These are phyloP conservation scores for Ischnus inquisitorius DNA, from an alignment of 2,888 invertebrate species.

Conservation along the genomic window DNA sequence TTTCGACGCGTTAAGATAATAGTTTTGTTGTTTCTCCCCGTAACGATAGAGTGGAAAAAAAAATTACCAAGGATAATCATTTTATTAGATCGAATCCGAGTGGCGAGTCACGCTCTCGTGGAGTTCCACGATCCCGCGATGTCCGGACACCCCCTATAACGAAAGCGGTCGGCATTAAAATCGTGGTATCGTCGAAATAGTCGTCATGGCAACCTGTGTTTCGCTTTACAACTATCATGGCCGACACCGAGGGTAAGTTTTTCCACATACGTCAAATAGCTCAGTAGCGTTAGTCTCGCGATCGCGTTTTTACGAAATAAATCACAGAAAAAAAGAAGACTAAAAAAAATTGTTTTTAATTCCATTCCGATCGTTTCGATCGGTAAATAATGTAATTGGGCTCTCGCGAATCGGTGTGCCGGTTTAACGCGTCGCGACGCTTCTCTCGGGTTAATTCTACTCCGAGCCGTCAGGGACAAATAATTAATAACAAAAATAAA, in stretches of 20 bases:
- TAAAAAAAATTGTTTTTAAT: constrained; percentile 4
- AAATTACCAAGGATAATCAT: constrained; percentile 53
- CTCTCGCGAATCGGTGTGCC: constrained; percentile 7
- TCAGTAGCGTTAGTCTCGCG: constrained; percentile 48
- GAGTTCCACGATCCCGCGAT: constrained; percentile 12
- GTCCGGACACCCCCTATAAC: constrained; percentile 32
- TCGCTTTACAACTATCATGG: constrained; percentile 81
- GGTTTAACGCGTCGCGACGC: constrained; percentile 65
- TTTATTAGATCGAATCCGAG: constrained; percentile 64
- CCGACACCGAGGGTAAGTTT: constrained; percentile 82
- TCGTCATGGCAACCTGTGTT: constrained; percentile 79
- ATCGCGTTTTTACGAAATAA: constrained; percentile 43
- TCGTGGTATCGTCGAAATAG: constrained; percentile 48
- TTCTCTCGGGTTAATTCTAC: constrained; percentile 37
- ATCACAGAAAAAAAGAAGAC: constrained; percentile 15
- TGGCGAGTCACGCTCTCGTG: constrained; percentile 3
- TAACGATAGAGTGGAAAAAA: constrained; percentile 1
- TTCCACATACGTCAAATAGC: constrained; percentile 74
- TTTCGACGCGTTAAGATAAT: neutral
- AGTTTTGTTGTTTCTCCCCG: neutral
- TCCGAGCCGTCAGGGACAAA: constrained; percentile 9
- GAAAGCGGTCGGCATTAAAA: neutral
- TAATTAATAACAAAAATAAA: neutral
- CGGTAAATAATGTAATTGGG: too few relatives aligned
- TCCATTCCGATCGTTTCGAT: neutral